Conservation (phyloP, 1,140 invertebrate genomes). For the Luehdorfia chinensis region DNA sequence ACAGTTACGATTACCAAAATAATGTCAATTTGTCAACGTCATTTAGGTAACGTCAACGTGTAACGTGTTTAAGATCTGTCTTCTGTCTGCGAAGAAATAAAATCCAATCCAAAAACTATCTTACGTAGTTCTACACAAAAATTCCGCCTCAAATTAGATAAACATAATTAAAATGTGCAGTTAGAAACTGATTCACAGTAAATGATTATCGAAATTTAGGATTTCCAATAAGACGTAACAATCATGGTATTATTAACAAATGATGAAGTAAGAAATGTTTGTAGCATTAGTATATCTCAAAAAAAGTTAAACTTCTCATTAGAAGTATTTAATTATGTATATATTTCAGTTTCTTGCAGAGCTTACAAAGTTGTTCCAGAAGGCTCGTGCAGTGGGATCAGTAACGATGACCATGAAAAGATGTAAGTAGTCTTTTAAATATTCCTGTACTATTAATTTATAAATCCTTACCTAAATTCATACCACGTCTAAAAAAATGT, state of each 20-base stretch:
- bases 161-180: no score
- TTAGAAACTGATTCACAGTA: no score
- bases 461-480: no score
- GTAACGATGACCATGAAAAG: constrained; percentile 85
- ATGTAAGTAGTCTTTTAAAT: constrained; percentile 77
- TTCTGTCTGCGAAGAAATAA: background rate
- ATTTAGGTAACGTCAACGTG: constrained; percentile 10
- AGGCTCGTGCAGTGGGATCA: constrained; percentile 79
- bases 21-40: constrained; percentile 5
- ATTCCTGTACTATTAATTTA: background rate
- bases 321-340: constrained; percentile 42
- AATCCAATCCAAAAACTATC: no score
- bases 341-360: constrained; percentile 82
- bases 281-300: constrained; percentile 31
- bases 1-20: no score
- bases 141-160: no score
- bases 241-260: constrained; percentile 83
- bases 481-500: no score
- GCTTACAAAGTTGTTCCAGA: constrained; percentile 83
- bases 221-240: no score
- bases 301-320: background rate
- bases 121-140: no score
- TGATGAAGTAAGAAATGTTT: constrained; percentile 77
- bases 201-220: no score
- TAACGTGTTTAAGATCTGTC: constrained; percentile 8